A percentile compares a stretch with the other conserved stretches of the same genome.
These are phyloP conservation scores for Meloidogyne floridensis DNA, from an alignment of 1,140 invertebrate genomes.

Conservation along the genomic window DNA sequence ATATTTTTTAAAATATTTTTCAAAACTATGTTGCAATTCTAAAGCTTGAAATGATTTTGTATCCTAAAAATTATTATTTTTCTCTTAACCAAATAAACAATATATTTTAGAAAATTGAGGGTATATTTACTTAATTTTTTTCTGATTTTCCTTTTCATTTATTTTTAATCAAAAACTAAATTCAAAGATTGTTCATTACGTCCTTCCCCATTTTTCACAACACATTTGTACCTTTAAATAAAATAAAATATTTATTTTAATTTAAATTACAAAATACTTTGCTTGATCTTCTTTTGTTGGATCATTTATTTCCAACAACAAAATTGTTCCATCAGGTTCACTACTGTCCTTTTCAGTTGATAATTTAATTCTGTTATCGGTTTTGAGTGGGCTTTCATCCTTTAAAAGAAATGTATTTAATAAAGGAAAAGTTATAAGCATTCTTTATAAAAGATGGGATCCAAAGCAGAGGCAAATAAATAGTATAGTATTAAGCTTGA, in stretches of 20 bases:
- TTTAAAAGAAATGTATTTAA: conserved; percentile 34
- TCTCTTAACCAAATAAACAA: too few relatives aligned
- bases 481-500: too few relatives aligned
- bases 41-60: too few relatives aligned
- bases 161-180: conserved; percentile 55
- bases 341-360: conserved; percentile 61
- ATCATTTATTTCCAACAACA: conserved; percentile 56
- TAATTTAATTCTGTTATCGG: conserved; percentile 57
- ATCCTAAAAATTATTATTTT: too few relatives aligned
- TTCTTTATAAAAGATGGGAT: too few relatives aligned
- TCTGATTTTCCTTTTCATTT: background rate
- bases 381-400: conserved; percentile 64
- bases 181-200: conserved; percentile 62
- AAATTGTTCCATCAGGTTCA: conserved; percentile 43
- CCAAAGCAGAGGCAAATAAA: too few relatives aligned
- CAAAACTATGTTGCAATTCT: too few relatives aligned
- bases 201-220: conserved; percentile 62
- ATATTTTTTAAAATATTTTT: too few relatives aligned
- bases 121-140: too few relatives aligned
- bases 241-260: background rate
- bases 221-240: conserved; percentile 50
- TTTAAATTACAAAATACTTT: conserved; percentile 33
- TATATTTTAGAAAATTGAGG: too few relatives aligned
- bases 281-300: conserved; percentile 64
- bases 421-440: background rate